Percentiles rank a stretch among this genome's conserved stretches.
Conservation (phyloP, 1,140 invertebrate species). For the Coelopa frigida region DNA sequence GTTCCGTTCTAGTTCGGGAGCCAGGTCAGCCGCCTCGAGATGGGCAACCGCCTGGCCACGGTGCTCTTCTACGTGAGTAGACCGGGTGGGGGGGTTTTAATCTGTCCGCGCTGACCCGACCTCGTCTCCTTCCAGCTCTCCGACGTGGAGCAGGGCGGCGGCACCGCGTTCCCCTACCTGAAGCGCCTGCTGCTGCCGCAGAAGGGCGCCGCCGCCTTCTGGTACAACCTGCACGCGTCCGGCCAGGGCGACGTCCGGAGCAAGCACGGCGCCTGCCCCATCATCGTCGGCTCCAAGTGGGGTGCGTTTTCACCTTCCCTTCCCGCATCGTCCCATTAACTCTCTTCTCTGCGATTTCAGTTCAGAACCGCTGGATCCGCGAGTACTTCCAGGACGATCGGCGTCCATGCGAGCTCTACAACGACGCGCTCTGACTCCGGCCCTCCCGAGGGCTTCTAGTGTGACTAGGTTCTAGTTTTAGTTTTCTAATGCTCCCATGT, state of each 20-base stretch:
- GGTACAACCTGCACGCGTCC: slow-evolving; percentile 87
- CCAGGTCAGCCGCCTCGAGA: slow-evolving; percentile 7
- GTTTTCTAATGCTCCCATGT: too few relatives aligned
- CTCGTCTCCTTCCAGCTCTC: slow-evolving; percentile 64
- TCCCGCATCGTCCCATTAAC: neutral
- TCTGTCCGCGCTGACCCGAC: neutral
- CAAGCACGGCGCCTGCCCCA: slow-evolving; percentile 93
- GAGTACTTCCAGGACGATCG: slow-evolving; percentile 25
- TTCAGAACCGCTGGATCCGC: slow-evolving; percentile 39
- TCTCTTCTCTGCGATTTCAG: slow-evolving; percentile 12
- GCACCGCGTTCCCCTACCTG: slow-evolving; percentile 85
- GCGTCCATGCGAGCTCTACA: slow-evolving; percentile 24
- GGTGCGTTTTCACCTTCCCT: slow-evolving; percentile 33
- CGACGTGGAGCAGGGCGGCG: slow-evolving; percentile 89
- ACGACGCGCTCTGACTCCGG: too few relatives aligned
- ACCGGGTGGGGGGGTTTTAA: too few relatives aligned
- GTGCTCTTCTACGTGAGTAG: slow-evolving; percentile 38
- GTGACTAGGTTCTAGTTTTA: too few relatives aligned
- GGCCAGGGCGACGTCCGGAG: slow-evolving; percentile 86
- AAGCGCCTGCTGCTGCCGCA: slow-evolving; percentile 75
- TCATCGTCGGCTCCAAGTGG: slow-evolving; percentile 96
- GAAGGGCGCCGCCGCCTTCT: slow-evolving; percentile 87
- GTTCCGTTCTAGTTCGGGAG: neutral
- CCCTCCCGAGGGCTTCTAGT: too few relatives aligned
- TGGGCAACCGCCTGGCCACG: slow-evolving; percentile 39